phyloP scores from a whole-genome alignment of 2,797 vertebrate species.

The Lemur catta region DNA sequence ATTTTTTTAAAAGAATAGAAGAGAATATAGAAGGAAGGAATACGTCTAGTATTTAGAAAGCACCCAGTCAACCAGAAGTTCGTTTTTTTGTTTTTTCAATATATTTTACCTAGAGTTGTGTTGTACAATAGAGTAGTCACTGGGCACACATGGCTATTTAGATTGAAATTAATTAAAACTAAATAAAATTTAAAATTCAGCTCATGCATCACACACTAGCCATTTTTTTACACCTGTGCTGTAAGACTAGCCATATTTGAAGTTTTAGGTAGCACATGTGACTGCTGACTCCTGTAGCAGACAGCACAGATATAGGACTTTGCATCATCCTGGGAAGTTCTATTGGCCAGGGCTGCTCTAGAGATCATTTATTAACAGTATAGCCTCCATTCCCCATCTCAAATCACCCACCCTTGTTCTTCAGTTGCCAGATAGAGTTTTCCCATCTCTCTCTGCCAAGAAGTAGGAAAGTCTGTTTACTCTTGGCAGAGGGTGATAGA shows the following conservation, averaged over 20 bases:
- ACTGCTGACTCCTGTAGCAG: neutral
- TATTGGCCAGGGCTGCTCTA: neutral
- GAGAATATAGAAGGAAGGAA: neutral
- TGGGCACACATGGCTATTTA: neutral
- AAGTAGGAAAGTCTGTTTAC: neutral
- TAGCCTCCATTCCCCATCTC: neutral
- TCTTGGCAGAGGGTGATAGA: neutral
- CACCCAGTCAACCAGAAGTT: neutral
- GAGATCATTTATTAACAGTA: neutral
- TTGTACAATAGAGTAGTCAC: neutral
- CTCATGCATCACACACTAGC: neutral
- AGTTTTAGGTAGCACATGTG: neutral
- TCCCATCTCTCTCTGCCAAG: neutral
- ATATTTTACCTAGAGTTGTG: neutral
- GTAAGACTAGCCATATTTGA: neutral
- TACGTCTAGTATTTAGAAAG: neutral
- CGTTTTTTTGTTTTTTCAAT: neutral
- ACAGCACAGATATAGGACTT: neutral
- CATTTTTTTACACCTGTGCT: neutral
- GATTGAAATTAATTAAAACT: neutral
- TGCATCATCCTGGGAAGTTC: neutral
- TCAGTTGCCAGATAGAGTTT: neutral
- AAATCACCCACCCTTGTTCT: neutral
- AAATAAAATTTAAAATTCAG: neutral
- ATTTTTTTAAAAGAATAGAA: neutral